Percentiles rank a stretch among this genome's conserved stretches.
Evolutionary conservation across 2,888 invertebrate species (phyloP).

Genomic region (Acronicta aceris): DNA sequence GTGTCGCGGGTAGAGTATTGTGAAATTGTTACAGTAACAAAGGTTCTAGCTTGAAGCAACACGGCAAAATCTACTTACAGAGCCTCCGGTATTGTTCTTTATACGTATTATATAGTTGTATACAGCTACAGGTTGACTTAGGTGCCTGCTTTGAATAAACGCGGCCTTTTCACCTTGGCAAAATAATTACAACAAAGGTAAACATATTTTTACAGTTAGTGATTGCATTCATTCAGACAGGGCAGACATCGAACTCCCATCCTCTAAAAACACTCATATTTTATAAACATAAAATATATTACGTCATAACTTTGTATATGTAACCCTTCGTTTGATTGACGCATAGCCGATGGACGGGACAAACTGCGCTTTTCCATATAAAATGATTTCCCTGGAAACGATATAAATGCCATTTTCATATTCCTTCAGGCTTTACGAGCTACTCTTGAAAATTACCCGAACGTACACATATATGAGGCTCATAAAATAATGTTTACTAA

Average conservation of each 20-base stretch:
- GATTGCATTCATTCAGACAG: constrained; percentile 47
- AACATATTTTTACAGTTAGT: constrained; percentile 47
- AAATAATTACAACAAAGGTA: constrained; percentile 44
- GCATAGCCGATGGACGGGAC: constrained; percentile 37
- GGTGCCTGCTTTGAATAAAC: constrained; percentile 60
- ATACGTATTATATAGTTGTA: constrained; percentile 61
- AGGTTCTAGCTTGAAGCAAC: constrained; percentile 60
- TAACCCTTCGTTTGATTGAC: constrained; percentile 52
- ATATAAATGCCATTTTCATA: constrained; percentile 67
- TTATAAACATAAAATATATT: constrained; percentile 40
- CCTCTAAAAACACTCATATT: constrained; percentile 42
- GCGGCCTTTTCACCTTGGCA: constrained; percentile 52
- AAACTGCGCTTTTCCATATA: constrained; percentile 57
- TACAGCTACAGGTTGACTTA: constrained; percentile 39
- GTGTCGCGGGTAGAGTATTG: constrained; percentile 30
- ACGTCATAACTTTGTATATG: constrained; percentile 41
- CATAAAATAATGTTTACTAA: constrained; percentile 53
- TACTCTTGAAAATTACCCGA: constrained; percentile 66
- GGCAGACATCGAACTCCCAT: too few relatives aligned
- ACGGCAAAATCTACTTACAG: constrained; percentile 69
- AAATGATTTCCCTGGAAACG: constrained; percentile 67
- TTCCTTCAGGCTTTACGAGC: constrained; percentile 65
- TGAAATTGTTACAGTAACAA: constrained; percentile 56
- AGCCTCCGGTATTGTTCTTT: constrained; percentile 64
- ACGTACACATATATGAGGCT: constrained; percentile 50